These are phyloP conservation scores for Pogonomyrmex barbatus DNA, from an alignment of 1,140 invertebrate genomes.

Conservation along the genomic window DNA sequence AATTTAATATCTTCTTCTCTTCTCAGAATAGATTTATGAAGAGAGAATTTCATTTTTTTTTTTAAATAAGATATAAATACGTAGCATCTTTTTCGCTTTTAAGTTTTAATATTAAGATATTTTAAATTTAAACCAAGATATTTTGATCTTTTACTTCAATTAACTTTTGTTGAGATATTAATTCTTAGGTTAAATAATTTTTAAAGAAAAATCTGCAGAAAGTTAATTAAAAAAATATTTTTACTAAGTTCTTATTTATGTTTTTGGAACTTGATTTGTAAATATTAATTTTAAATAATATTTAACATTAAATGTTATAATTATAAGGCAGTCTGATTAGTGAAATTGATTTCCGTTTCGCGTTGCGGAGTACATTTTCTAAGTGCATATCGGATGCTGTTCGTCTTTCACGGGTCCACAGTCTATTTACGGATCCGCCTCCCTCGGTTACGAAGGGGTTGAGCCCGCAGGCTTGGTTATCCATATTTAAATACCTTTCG, in stretches of 20 bases:
- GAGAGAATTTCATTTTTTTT: background rate
- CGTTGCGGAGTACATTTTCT: background rate
- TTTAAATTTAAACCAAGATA: background rate
- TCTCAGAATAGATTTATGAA: background rate
- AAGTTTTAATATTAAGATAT: background rate
- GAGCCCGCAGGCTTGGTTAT: conserved; percentile 46
- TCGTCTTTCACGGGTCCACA: conserved; percentile 51
- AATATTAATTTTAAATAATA: conserved; percentile 17
- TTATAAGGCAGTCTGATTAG: background rate
- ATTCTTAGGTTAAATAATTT: background rate
- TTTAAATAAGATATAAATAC: background rate
- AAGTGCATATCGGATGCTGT: conserved; percentile 11
- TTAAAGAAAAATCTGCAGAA: background rate
- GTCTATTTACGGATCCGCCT: conserved; percentile 54
- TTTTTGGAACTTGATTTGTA: background rate
- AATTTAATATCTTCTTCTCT: background rate
- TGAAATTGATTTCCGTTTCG: background rate
- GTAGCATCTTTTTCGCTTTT: background rate
- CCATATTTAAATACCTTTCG: conserved; percentile 66
- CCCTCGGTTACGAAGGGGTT: conserved; percentile 56
- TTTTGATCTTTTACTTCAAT: background rate
- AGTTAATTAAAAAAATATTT: background rate
- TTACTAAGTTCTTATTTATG: background rate
- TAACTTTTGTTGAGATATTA: background rate
- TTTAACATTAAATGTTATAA: background rate